Conservation (phyloP, 37 sponge, comb jelly and placozoan genomes). For the Bolinopsis microptera region DNA sequence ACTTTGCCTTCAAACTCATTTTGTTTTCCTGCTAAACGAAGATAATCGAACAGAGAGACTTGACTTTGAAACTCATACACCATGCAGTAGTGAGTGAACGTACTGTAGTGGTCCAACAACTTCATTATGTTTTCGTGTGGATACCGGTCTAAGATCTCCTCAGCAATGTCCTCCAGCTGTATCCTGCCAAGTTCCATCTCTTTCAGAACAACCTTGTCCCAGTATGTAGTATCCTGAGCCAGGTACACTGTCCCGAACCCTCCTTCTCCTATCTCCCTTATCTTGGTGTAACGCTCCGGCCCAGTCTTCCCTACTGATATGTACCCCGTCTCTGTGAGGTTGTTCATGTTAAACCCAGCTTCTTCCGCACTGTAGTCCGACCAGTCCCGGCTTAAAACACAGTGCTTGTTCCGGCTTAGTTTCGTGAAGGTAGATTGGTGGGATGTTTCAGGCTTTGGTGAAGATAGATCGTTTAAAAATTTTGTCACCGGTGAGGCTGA, state of each 20-base stretch:
- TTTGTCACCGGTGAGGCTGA: not conserved
- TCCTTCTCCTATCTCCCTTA: constrained; percentile 16
- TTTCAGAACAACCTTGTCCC: constrained; percentile 9
- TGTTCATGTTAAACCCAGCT: not conserved
- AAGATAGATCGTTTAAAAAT: not conserved
- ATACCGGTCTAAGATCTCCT: constrained; percentile 28
- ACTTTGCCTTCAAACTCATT: not conserved
- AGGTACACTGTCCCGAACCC: constrained; percentile 58
- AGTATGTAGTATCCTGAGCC: not conserved
- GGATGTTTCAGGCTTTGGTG: not conserved
- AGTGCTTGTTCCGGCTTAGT: not conserved
- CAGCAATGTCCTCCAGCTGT: not conserved
- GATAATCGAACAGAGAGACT: constrained; percentile 57
- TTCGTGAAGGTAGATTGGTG: not conserved
- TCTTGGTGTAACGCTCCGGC: not conserved
- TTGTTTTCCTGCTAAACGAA: not conserved
- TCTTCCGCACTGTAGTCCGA: not conserved
- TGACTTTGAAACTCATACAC: constrained; percentile 48
- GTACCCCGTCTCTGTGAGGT: not conserved
- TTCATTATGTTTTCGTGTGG: constrained; percentile 30
- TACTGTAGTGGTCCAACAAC: not conserved
- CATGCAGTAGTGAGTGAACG: constrained; percentile 1
- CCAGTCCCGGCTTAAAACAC: not conserved
- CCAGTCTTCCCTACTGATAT: not conserved
- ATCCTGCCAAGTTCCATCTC: constrained; percentile 35